Conservation (phyloP, 2,113 vertebrate species). For the Irena cyanogastra region DNA sequence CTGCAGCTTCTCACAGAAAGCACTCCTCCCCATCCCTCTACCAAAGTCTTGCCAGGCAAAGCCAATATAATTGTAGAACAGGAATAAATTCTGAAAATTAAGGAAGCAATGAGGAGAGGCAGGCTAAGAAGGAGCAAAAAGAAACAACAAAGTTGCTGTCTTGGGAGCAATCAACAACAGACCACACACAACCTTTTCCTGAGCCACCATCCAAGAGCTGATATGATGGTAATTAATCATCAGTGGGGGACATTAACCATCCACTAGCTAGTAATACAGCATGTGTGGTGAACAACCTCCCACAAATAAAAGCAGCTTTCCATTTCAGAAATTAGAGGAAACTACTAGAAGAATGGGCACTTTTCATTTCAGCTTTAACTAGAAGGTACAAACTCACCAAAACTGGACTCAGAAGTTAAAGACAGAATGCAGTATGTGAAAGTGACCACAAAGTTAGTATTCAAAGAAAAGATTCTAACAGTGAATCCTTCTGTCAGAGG, state of each 20-base stretch:
- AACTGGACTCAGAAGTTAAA: neutral
- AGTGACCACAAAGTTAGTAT: neutral
- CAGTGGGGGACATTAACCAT: neutral
- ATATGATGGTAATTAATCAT: neutral
- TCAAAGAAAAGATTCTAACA: neutral
- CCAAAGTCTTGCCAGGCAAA: neutral
- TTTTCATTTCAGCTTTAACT: neutral
- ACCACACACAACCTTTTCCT: neutral
- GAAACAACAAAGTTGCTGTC: neutral
- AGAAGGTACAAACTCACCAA: neutral
- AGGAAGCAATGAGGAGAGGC: neutral
- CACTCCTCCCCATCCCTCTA: neutral
- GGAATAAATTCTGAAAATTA: neutral
- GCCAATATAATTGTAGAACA: neutral
- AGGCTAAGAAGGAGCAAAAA: neutral
- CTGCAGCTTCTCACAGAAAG: neutral
- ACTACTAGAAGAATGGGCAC: neutral
- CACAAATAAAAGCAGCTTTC: neutral
- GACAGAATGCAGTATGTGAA: neutral
- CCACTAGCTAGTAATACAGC: neutral
- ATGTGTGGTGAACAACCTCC: neutral
- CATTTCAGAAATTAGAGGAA: neutral
- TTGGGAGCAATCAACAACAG: neutral
- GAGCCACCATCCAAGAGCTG: neutral
- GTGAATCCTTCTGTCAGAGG: neutral